Base-by-base conservation (phyloP, 2,888 invertebrate species). In the Netelia virgata region DNA sequence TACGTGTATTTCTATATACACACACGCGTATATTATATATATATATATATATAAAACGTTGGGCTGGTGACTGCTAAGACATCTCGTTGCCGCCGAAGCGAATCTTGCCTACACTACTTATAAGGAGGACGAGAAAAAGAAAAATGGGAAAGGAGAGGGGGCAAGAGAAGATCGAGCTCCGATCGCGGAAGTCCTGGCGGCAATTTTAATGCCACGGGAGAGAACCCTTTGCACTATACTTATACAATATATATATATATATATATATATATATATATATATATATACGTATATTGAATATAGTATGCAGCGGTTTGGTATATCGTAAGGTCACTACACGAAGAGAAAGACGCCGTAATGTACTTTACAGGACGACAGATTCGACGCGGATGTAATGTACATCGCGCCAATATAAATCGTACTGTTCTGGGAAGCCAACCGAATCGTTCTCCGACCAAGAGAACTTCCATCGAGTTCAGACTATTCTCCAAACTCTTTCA, bases 181-280 rank as follows among this genome's bases (percentile, higher is more conserved):
- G 82, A 86, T 84, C 78, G 79, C 79, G 82, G 84, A 86, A 83
- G 82, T 86, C 75, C 75, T 57, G 73, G 64, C 68, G 28, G 61
- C 75, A 85, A 85, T 83, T 86, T 85, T 85, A 82, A 85, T 85
- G 78, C 86, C 82, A 75, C 80, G 47, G 10, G 73, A 64, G 59
- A 81, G 76, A 61, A 63, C 59, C 63, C 68, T 53, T 68, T 43
- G 61, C 57, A 61, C 68, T 66, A 20, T 59, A 68, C 64, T 61
- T 59, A 16, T 18, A 50, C 28, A 11, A 1, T 20, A 41, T 63
- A 74, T 50, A 61, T 50, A 18, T 63, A n/a, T n/a, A n/a, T n/a
- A n/a, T n/a, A n/a, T n/a, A n/a, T n/a, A 36, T 23, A 20, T 74
- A 59, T 47, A 1, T 20, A 41, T 63, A 74, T 50, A 61, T 50